These are phyloP conservation scores for Zaprionus taronus DNA, from an alignment of 1,140 invertebrate species.

Conservation along the genomic window DNA sequence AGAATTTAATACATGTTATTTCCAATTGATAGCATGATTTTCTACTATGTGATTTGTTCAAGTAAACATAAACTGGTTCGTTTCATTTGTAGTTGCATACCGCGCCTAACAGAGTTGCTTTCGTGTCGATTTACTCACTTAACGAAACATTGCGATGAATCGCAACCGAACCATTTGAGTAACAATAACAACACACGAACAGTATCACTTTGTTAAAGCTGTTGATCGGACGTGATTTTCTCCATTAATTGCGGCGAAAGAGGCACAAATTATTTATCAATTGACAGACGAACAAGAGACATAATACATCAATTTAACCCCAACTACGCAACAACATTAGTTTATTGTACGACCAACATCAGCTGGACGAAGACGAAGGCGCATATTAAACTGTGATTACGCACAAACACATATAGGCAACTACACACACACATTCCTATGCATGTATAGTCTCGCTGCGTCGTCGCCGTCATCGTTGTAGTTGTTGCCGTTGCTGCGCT, in stretches of 20 bases:
- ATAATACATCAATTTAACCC: conserved; percentile 24
- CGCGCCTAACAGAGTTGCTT: background rate
- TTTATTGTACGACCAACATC: conserved; percentile 3
- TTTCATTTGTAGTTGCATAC: conserved; percentile 6
- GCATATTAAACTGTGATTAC: conserved; percentile 33
- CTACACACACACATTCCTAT: conserved; percentile 17
- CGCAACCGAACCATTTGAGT: conserved; percentile 38
- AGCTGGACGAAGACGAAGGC: conserved; percentile 16
- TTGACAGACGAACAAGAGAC: conserved; percentile 7
- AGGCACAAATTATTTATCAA: conserved; percentile 30
- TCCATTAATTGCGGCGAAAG: conserved; percentile 8
- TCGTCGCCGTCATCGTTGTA: background rate
- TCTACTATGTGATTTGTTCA: background rate
- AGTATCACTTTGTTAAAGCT: conserved; percentile 42
- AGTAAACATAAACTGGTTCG: background rate
- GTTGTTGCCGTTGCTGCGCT: conserved; percentile 13
- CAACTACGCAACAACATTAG: conserved; percentile 22
- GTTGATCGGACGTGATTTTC: conserved; percentile 44
- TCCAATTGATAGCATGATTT: too few species aligned
- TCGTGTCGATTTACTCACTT: conserved; percentile 22
- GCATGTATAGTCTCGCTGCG: conserved; percentile 34
- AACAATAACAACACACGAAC: conserved; percentile 40
- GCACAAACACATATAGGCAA: conserved; percentile 14
- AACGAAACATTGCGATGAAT: conserved; percentile 12
- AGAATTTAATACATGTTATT: too few species aligned